phyloP scores from a whole-genome alignment of 2,888 invertebrate species.

The Ctena decussata region DNA sequence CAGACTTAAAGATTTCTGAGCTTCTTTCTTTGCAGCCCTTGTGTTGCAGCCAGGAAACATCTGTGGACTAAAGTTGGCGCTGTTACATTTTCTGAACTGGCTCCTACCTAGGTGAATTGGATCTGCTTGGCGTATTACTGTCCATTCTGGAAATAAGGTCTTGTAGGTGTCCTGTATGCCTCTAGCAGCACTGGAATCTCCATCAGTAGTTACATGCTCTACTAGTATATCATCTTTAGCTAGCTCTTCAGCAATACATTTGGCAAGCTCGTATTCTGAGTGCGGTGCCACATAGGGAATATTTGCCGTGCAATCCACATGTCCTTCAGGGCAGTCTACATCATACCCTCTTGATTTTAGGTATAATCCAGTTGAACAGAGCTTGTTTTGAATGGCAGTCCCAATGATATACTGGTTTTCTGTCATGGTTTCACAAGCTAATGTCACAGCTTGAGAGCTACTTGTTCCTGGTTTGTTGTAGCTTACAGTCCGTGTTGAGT shows the following conservation, averaged over 20 bases:
- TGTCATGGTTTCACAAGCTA: constrained; percentile 22
- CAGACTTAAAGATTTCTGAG: neutral
- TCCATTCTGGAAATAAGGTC: neutral
- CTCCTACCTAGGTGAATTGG: constrained; percentile 10
- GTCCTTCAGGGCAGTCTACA: neutral
- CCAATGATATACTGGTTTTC: neutral
- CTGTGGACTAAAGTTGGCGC: neutral
- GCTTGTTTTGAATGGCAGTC: neutral
- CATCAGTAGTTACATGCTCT: constrained; percentile 19
- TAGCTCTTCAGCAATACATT: constrained; percentile 9
- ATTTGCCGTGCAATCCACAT: constrained; percentile 23
- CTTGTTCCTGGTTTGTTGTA: constrained; percentile 18
- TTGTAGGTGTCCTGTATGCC: constrained; percentile 9
- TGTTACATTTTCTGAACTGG: neutral
- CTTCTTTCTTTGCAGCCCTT: neutral
- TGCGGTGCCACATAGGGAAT: constrained; percentile 15
- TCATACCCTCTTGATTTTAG: neutral
- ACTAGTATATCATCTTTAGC: neutral
- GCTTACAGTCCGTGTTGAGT: neutral
- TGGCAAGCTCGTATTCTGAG: constrained; percentile 11
- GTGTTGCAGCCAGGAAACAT: neutral
- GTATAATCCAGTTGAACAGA: neutral
- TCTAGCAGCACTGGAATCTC: neutral
- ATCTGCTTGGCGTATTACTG: constrained; percentile 1
- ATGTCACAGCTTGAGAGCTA: neutral